Conservation (phyloP, 2,113 vertebrate genomes). For the Muscicapa adusta region DNA sequence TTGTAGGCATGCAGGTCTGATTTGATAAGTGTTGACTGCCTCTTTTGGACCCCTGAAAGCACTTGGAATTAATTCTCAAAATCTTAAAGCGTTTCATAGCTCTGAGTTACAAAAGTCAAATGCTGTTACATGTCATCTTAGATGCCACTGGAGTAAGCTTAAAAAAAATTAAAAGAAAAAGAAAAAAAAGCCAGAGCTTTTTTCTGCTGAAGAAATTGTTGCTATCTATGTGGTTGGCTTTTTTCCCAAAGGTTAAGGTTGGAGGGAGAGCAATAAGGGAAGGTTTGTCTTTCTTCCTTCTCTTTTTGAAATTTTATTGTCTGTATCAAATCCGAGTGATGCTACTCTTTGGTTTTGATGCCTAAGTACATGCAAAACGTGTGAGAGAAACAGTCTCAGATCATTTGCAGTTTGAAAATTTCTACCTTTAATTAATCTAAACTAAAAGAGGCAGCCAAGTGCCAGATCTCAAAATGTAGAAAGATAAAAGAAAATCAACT, state of each 20-base stretch:
- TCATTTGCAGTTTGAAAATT: neutral
- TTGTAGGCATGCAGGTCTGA: neutral
- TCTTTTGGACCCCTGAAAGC: neutral
- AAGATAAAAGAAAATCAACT: neutral
- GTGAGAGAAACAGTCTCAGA: neutral
- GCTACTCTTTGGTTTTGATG: neutral
- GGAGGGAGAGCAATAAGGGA: neutral
- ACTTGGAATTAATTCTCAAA: neutral
- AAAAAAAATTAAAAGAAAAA: neutral
- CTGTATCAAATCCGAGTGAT: neutral
- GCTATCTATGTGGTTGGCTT: neutral
- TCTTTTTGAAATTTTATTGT: neutral
- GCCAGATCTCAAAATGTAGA: neutral
- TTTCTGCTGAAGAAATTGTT: conserved; percentile 4
- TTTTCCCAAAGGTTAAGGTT: conserved; percentile 16
- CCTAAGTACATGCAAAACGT: neutral
- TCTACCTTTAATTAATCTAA: neutral
- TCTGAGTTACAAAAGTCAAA: conserved; percentile 24
- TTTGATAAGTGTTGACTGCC: neutral
- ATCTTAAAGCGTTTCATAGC: neutral
- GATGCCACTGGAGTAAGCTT: neutral
- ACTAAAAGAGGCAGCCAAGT: neutral
- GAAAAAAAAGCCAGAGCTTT: neutral
- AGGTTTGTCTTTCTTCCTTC: neutral
- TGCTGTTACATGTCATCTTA: neutral